Conservation (phyloP, 2,797 vertebrate species). For the Phyllotis vaccarum region DNA sequence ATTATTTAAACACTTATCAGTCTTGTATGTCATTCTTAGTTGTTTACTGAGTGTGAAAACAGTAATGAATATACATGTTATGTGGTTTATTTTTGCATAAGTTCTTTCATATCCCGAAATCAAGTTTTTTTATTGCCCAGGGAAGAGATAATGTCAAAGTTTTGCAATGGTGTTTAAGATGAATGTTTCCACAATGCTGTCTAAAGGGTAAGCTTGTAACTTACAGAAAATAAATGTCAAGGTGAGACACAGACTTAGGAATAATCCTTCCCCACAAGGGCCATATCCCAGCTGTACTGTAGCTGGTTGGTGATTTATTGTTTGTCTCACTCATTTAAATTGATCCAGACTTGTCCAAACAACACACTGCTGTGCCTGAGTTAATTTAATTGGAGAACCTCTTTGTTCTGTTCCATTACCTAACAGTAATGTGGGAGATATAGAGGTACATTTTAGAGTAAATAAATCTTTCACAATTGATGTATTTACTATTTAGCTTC, state of each 20-base stretch:
- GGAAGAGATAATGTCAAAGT: constrained; percentile 67
- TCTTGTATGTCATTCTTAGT: neutral
- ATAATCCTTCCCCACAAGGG: constrained; percentile 22
- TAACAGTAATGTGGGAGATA: constrained; percentile 28
- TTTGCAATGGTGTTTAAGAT: constrained; percentile 56
- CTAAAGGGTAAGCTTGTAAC: constrained; percentile 78
- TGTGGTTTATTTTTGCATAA: constrained; percentile 61
- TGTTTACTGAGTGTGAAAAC: constrained; percentile 67
- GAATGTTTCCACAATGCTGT: constrained; percentile 69
- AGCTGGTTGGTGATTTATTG: constrained; percentile 49
- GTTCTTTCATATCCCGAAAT: constrained; percentile 64
- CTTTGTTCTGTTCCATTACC: constrained; percentile 64
- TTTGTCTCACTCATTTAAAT: constrained; percentile 64
- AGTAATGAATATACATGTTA: constrained; percentile 58
- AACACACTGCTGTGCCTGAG: constrained; percentile 37
- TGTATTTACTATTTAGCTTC: neutral
- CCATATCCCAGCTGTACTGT: neutral
- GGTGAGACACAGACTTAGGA: constrained; percentile 63
- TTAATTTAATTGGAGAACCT: constrained; percentile 65
- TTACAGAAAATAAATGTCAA: constrained; percentile 78
- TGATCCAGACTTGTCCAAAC: constrained; percentile 62
- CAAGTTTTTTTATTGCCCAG: constrained; percentile 68
- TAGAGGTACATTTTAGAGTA: constrained; percentile 10
- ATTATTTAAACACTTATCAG: constrained; percentile 58
- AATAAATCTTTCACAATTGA: constrained; percentile 69